Conservation (phyloP, 2,888 invertebrate species). For the Ichneumon xanthorius region DNA sequence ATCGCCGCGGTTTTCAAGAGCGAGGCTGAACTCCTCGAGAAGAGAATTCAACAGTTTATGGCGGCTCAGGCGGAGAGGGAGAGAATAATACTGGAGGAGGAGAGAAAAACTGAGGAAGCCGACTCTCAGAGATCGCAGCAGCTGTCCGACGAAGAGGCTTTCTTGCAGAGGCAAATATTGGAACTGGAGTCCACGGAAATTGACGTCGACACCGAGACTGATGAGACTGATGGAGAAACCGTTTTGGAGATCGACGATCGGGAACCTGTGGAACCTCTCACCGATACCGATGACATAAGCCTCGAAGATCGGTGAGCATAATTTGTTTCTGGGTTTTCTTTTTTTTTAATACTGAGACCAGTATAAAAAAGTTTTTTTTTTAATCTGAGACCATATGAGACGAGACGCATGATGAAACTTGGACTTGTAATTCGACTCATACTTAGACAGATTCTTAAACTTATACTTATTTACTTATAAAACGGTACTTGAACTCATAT, state of each 20-base stretch:
- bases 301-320: constrained; percentile 80
- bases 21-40: constrained; percentile 83
- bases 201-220: constrained; percentile 93
- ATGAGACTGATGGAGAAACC: constrained; percentile 91
- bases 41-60: constrained; percentile 83
- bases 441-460: no score
- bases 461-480: no score
- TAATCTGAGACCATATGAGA: not conserved
- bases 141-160: constrained; percentile 91
- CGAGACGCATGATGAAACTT: not conserved
- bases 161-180: constrained; percentile 91
- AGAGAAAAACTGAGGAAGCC: constrained; percentile 87
- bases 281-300: constrained; percentile 79
- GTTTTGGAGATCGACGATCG: constrained; percentile 85
- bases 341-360: not conserved
- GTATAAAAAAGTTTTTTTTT: not conserved
- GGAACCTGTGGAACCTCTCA: constrained; percentile 73
- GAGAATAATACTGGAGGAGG: constrained; percentile 83
- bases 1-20: constrained; percentile 83
- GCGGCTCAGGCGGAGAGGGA: constrained; percentile 84
- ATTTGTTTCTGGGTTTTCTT: not conserved
- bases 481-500: no score
- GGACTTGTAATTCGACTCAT: no score
- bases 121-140: constrained; percentile 89
- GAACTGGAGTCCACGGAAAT: constrained; percentile 91